Conservation (phyloP, 2,888 invertebrate genomes). For the Drosophila parthenogenetica region DNA sequence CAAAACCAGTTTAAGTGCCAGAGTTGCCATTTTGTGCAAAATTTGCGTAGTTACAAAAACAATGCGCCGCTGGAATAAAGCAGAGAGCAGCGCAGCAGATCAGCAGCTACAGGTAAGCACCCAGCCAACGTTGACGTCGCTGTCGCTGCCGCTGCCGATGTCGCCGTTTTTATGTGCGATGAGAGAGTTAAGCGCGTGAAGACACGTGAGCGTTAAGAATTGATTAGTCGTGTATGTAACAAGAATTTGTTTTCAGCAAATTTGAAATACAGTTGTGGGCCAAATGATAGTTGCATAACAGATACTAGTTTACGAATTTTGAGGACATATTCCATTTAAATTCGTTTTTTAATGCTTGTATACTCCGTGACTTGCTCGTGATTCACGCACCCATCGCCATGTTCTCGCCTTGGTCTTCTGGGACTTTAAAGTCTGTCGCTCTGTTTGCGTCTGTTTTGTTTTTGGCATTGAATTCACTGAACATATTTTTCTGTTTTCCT, state of each 20-base stretch:
- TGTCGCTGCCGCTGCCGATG: conserved; percentile 10
- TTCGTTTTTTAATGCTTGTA: too few species aligned
- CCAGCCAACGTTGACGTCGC: conserved; percentile 34
- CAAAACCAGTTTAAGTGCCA: conserved; percentile 61
- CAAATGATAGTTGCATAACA: too few species aligned
- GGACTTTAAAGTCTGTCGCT: conserved; percentile 15
- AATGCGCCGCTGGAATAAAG: conserved; percentile 12
- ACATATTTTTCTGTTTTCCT: not conserved
- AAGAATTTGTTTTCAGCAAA: not conserved
- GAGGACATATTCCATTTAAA: too few species aligned
- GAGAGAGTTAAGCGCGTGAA: conserved; percentile 11
- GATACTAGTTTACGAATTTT: too few species aligned
- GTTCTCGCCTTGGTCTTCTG: conserved; percentile 24
- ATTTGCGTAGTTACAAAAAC: conserved; percentile 55
- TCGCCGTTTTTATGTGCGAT: conserved; percentile 13
- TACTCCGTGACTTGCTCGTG: conserved; percentile 1
- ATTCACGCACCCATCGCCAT: conserved; percentile 30
- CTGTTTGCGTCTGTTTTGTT: conserved; percentile 21
- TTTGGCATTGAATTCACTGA: conserved; percentile 67
- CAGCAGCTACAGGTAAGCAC: conserved; percentile 51
- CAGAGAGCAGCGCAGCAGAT: conserved; percentile 15
- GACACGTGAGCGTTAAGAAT: conserved; percentile 32
- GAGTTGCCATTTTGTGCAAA: conserved; percentile 69
- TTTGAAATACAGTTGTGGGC: too few species aligned
- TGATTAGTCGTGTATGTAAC: not conserved